A percentile compares a stretch with the other conserved stretches of the same genome.
Conservation (phyloP, 2,888 invertebrate species). For the Agrotis clavis region DNA sequence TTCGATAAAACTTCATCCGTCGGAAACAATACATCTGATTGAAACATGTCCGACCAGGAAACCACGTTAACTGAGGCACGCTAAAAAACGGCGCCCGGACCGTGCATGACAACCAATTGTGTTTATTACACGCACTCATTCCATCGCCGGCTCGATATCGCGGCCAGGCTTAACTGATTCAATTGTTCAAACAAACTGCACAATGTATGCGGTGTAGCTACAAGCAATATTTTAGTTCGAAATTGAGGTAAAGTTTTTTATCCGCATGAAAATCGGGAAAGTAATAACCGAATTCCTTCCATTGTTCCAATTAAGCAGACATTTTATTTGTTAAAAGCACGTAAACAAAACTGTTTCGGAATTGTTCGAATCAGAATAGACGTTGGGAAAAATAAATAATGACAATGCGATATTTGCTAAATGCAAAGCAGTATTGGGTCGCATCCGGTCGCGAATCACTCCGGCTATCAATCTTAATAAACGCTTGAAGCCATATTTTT, state of each 20-base stretch:
- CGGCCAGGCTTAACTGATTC: constrained; percentile 49
- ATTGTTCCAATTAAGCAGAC: constrained; percentile 20
- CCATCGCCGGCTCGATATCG: constrained; percentile 28
- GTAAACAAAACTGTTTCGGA: constrained; percentile 18
- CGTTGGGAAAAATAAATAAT: constrained; percentile 59
- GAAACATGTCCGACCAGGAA: constrained; percentile 41
- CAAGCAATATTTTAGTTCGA: constrained; percentile 22
- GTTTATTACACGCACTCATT: constrained; percentile 58
- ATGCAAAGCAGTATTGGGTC: constrained; percentile 69
- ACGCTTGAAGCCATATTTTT: constrained; percentile 86
- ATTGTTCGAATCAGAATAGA: constrained; percentile 37
- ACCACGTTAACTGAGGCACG: constrained; percentile 21
- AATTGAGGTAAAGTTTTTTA: constrained; percentile 32
- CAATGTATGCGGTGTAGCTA: constrained; percentile 43
- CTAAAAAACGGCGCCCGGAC: constrained; percentile 38
- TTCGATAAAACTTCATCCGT: constrained; percentile 20
- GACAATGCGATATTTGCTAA: constrained; percentile 73
- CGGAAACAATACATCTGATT: constrained; percentile 45
- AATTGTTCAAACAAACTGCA: constrained; percentile 52
- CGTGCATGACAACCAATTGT: constrained; percentile 53
- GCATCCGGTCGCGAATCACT: constrained; percentile 67
- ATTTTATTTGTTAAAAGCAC: constrained; percentile 28
- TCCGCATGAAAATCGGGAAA: constrained; percentile 24
- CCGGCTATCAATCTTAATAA: constrained; percentile 87
- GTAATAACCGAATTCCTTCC: constrained; percentile 19